phyloP scores from a whole-genome alignment of 2,888 invertebrate species.

The Drosophila anomalata region DNA sequence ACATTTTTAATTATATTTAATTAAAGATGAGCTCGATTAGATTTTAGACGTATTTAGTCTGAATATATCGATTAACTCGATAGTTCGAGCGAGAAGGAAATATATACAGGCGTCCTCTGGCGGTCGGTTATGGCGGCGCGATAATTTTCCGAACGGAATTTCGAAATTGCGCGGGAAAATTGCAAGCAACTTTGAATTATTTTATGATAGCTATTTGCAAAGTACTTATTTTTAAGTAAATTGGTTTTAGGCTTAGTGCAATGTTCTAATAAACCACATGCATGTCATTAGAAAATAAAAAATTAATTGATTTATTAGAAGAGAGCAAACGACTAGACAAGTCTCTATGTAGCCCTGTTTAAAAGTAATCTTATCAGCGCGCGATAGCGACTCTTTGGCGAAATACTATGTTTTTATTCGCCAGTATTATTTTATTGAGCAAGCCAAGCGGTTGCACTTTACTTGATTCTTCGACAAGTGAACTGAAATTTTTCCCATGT shows the following conservation, averaged over 20 bases:
- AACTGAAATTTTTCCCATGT: slow-evolving; percentile 7
- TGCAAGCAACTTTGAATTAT: too few species aligned
- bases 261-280: too few species aligned
- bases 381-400: slow-evolving; percentile 16
- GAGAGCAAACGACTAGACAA: background rate
- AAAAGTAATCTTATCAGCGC: slow-evolving; percentile 63
- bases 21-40: too few species aligned
- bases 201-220: too few species aligned
- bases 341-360: slow-evolving; percentile 48
- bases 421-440: slow-evolving; percentile 63
- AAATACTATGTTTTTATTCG: slow-evolving; percentile 33
- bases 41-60: too few species aligned
- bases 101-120: background rate
- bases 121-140: background rate
- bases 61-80: too few species aligned
- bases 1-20: too few species aligned
- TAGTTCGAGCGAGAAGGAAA: too few species aligned
- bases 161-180: background rate
- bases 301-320: background rate
- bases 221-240: too few species aligned
- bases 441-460: slow-evolving; percentile 40
- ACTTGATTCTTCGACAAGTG: slow-evolving; percentile 7
- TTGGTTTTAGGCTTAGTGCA: too few species aligned
- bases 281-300: background rate
- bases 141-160: background rate